Evolutionary conservation across 2,113 vertebrate genomes (phyloP), one percentile per base, ranked within the genome.

Genomic region (Acanthisitta chloris): DNA sequence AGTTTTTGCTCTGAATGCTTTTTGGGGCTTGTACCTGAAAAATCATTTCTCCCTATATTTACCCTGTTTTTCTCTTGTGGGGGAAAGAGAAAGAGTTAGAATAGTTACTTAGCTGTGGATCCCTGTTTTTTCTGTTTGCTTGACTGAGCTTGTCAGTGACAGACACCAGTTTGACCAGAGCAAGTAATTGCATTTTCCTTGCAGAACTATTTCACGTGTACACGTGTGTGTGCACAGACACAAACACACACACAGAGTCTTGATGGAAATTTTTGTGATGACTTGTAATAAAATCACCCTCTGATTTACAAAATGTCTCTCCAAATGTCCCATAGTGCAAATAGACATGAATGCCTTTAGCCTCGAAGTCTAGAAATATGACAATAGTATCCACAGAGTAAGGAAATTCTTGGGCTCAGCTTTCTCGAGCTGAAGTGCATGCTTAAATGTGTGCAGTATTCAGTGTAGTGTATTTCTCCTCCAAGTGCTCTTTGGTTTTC

Each of bases 181-280:
- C 12, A 86, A 86, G 38, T 48, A 29, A 21, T 88, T 92, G 48
- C 45, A 28, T 76, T 93, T 74, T 31, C 15, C 13, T 59, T 78
- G 17, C 48, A 29, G 31, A 76, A 33, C 43, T 58, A 9, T 48
- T 85, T 51, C n/a, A 17, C 25, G 14, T 0, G 0, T 29, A 58
- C 0, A 0, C 4, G 2, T 9, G 10, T 3, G 1, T 1, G 3
- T 2, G 0, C 5, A 4, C n/a, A 31, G 26, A 13, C 33, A 29
- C 10, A 13, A 28, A 29, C 10, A 21, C 8, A 19, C 4, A 4
- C 2, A 12, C 6, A 45, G 43, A 52, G 23, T 57, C 85, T 59
- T 34, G 40, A 25, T 48, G 11, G 21, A 72, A 52, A 14, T 33
- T 33, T 69, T 72, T 29, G 20, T 31, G 11, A 31, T 36, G 10